Percentiles rank a stretch among this genome's conserved stretches.
These are phyloP conservation scores for Crocallis elinguaria DNA, from an alignment of 2,888 invertebrate genomes.

Conservation along the genomic window DNA sequence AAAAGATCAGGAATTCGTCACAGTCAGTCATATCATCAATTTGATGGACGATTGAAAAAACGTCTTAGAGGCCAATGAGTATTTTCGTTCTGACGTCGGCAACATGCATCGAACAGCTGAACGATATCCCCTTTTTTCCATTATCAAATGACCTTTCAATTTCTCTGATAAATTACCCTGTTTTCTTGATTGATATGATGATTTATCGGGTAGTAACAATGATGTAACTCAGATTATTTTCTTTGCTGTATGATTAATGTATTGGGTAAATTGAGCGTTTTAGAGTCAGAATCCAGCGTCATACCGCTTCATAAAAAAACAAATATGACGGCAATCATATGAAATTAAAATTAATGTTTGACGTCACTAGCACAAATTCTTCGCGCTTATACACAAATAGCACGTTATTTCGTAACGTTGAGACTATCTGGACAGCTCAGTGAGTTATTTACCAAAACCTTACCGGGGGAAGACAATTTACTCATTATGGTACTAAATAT, in stretches of 20 bases:
- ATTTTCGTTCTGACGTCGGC: constrained; percentile 4
- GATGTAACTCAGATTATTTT: constrained; percentile 14
- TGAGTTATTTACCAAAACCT: constrained; percentile 4
- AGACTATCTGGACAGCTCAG: not conserved
- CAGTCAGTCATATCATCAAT: not conserved
- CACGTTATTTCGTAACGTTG: constrained; percentile 31
- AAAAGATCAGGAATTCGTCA: too few species aligned
- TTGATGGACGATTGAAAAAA: not conserved
- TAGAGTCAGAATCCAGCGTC: constrained; percentile 7
- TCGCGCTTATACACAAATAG: constrained; percentile 32
- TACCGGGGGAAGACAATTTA: not conserved
- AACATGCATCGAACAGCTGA: constrained; percentile 15
- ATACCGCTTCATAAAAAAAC: constrained; percentile 29
- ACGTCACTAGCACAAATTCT: constrained; percentile 36
- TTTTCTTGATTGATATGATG: constrained; percentile 13
- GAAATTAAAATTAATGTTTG: constrained; percentile 39
- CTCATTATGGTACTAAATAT: not conserved
- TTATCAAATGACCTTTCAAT: constrained; percentile 22
- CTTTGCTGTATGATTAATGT: constrained; percentile 7
- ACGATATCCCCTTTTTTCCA: constrained; percentile 1
- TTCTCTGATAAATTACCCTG: constrained; percentile 14
- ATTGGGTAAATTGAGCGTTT: not conserved
- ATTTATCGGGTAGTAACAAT: constrained; percentile 18
- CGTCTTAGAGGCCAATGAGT: not conserved
- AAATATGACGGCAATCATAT: constrained; percentile 31